Conservation (phyloP, 2,113 vertebrate genomes). For the Anoura caudifer region DNA sequence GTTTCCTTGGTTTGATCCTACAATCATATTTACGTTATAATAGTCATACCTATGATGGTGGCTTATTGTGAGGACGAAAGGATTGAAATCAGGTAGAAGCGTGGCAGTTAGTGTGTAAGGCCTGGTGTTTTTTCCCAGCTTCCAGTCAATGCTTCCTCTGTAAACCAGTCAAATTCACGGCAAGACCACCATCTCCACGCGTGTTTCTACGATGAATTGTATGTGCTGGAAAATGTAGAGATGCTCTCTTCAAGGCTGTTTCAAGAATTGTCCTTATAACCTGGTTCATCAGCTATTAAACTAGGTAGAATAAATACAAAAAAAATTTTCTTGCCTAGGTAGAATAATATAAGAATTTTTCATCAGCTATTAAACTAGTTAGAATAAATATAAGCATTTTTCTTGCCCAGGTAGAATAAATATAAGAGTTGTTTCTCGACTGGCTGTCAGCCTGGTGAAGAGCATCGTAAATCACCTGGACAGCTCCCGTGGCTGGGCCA, state of each 20-base stretch:
- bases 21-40: not conserved
- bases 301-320: conserved; percentile 70
- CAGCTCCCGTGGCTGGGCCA: conserved; percentile 1
- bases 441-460: conserved; percentile 57
- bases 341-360: not conserved
- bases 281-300: conserved; percentile 71
- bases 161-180: not conserved
- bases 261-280: conserved; percentile 69
- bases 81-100: not conserved
- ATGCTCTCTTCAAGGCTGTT: conserved; percentile 55
- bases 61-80: not conserved
- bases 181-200: not conserved
- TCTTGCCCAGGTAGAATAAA: conserved; percentile 24
- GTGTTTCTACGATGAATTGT: conserved; percentile 43
- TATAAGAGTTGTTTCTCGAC: conserved; percentile 4
- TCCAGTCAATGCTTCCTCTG: not conserved
- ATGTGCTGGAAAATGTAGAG: not conserved
- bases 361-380: conserved; percentile 69
- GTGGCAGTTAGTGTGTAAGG: not conserved
- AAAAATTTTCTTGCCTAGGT: conserved; percentile 56
- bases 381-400: conserved; percentile 69
- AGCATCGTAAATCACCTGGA: conserved; percentile 64
- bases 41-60: not conserved
- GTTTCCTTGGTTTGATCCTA: not conserved
- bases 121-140: not conserved